Conservation (phyloP, 2,888 invertebrate species). For the Noctuana brunneofusca region DNA sequence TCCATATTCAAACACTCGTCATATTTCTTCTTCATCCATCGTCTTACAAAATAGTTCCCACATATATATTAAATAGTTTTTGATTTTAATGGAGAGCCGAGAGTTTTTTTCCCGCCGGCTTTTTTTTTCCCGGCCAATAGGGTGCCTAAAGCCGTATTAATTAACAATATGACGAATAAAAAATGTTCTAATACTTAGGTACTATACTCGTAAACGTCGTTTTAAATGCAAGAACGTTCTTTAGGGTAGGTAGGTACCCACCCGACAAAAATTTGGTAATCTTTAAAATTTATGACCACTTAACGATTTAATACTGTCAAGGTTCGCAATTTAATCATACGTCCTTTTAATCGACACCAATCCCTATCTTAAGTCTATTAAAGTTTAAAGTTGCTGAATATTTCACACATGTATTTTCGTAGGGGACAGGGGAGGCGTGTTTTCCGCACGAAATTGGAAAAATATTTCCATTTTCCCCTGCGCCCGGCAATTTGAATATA, state of each 20-base stretch:
- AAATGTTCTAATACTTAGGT: too few species aligned
- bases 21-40: too few species aligned
- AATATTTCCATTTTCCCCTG: constrained; percentile 76
- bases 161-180: too few species aligned
- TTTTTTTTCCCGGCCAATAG: too few species aligned
- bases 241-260: too few species aligned
- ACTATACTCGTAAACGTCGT: too few species aligned
- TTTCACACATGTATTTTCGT: constrained; percentile 1
- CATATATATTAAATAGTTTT: too few species aligned
- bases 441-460: constrained; percentile 77
- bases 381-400: constrained; percentile 1
- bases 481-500: constrained; percentile 80
- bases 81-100: too few species aligned
- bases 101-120: too few species aligned
- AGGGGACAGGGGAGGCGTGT: constrained; percentile 33
- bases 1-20: too few species aligned
- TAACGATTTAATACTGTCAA: background rate
- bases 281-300: background rate
- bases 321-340: background rate
- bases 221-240: background rate
- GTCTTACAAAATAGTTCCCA: too few species aligned
- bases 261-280: background rate
- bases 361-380: background rate
- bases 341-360: background rate
- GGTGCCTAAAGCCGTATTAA: too few species aligned